Conservation (phyloP, 2,113 vertebrate species). For the Ranitomeya variabilis region DNA sequence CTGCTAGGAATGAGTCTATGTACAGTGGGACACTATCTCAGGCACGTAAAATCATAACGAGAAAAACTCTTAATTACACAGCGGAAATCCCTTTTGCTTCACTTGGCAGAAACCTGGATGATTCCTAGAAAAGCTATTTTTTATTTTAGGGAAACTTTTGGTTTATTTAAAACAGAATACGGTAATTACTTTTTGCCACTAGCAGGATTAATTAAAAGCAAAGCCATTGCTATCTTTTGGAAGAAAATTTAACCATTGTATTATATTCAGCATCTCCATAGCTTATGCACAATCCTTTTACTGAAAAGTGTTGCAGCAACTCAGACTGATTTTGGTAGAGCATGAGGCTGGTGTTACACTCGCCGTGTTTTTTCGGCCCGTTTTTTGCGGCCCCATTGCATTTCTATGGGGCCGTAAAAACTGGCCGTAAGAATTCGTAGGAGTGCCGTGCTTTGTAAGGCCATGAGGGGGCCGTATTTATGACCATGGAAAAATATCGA, state of each 20-base stretch:
- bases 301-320: no score
- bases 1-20: not conserved
- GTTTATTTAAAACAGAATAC: constrained; percentile 19
- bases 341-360: no score
- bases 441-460: no score
- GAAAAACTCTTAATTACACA: constrained; percentile 42
- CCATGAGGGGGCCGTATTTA: no score
- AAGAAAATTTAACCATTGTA: not conserved
- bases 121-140: constrained; percentile 7
- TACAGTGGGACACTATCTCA: not conserved
- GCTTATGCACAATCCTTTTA: not conserved
- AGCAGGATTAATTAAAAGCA: not conserved
- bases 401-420: no score
- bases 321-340: no score
- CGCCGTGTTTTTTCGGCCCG: no score
- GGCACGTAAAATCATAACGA: not conserved
- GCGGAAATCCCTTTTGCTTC: constrained; percentile 45
- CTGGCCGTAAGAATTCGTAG: no score
- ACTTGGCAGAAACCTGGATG: constrained; percentile 13
- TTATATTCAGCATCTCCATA: not conserved
- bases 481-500: no score
- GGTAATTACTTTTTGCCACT: not conserved
- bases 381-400: no score
- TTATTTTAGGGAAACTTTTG: not conserved
- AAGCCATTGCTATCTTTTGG: not conserved